phyloP scores from a whole-genome alignment of 37 sponge, comb jelly and placozoan genomes.

The Eunapius fragilis region DNA sequence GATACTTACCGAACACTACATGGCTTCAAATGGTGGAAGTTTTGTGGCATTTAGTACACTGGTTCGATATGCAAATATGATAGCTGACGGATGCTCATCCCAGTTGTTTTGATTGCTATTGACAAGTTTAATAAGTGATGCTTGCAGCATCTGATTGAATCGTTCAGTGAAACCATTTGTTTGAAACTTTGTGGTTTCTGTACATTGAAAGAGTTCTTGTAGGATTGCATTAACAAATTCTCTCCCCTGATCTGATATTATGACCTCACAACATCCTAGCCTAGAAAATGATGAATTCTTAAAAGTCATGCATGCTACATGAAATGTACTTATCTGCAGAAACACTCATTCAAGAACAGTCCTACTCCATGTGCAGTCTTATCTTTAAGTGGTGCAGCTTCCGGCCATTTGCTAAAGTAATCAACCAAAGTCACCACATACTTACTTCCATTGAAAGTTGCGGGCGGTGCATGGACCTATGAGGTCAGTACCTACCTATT shows the following conservation, averaged over 20 bases:
- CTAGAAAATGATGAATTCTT: slow-evolving; percentile 1
- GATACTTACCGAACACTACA: background rate
- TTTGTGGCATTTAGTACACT: slow-evolving; percentile 15
- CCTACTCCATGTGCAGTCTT: slow-evolving; percentile 30
- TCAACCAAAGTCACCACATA: slow-evolving; percentile 32
- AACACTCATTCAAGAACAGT: slow-evolving; percentile 23
- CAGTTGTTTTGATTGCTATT: slow-evolving; percentile 26
- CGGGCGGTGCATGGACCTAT: slow-evolving; percentile 9
- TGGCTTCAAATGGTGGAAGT: slow-evolving; percentile 17
- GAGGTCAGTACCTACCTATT: slow-evolving; percentile 39
- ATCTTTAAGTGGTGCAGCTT: slow-evolving; percentile 29
- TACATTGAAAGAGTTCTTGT: slow-evolving; percentile 22
- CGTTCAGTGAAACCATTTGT: slow-evolving; percentile 37
- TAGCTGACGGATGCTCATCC: slow-evolving; percentile 9
- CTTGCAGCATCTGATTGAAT: slow-evolving; percentile 33
- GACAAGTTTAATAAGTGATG: slow-evolving; percentile 19
- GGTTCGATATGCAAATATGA: slow-evolving; percentile 10
- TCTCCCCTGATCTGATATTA: slow-evolving; percentile 43
- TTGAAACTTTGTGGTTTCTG: slow-evolving; percentile 21
- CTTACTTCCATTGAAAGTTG: slow-evolving; percentile 16
- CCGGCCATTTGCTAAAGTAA: slow-evolving; percentile 51
- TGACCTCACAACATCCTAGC: slow-evolving; percentile 27
- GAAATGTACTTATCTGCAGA: slow-evolving; percentile 27
- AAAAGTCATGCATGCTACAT: background rate
- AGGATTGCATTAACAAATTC: slow-evolving; percentile 32